phyloP scores from a whole-genome alignment of 2,888 invertebrate species.

The Adelognathus sp. region DNA sequence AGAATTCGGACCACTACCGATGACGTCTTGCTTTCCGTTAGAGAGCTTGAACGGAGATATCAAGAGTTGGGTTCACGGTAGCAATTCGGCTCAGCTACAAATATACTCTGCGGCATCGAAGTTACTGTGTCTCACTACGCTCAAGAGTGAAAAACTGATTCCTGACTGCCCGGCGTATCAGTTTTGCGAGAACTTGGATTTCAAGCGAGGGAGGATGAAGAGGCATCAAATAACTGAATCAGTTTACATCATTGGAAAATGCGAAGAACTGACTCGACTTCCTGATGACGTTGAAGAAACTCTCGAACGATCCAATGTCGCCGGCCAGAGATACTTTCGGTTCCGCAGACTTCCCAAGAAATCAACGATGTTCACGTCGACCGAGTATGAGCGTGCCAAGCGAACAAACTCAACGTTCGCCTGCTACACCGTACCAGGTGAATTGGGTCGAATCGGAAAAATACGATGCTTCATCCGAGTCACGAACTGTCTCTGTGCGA shows the following conservation, averaged over 20 bases:
- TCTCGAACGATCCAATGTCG: neutral
- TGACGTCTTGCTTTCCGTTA: too few species aligned
- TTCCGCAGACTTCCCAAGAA: conserved; percentile 32
- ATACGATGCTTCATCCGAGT: conserved; percentile 33
- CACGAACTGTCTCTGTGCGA: conserved; percentile 29
- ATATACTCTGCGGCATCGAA: neutral
- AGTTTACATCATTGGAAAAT: neutral
- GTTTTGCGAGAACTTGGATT: neutral
- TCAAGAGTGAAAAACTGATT: neutral
- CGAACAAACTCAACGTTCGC: conserved; percentile 31
- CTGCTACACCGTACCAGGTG: conserved; percentile 15
- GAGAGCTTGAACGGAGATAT: too few species aligned
- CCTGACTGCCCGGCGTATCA: neutral
- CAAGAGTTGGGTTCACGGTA: too few species aligned
- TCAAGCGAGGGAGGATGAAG: neutral
- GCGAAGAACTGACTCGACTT: neutral
- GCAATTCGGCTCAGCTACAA: neutral
- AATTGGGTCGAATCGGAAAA: conserved; percentile 25
- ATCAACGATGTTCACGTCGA: conserved; percentile 32
- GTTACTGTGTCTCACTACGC: neutral
- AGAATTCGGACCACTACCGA: too few species aligned
- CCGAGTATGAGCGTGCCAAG: conserved; percentile 23
- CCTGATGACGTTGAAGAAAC: neutral
- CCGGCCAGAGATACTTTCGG: neutral
- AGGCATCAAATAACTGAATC: neutral